phyloP scores from a whole-genome alignment of 2,888 invertebrate genomes.

The Microctonus aethiopoides region DNA sequence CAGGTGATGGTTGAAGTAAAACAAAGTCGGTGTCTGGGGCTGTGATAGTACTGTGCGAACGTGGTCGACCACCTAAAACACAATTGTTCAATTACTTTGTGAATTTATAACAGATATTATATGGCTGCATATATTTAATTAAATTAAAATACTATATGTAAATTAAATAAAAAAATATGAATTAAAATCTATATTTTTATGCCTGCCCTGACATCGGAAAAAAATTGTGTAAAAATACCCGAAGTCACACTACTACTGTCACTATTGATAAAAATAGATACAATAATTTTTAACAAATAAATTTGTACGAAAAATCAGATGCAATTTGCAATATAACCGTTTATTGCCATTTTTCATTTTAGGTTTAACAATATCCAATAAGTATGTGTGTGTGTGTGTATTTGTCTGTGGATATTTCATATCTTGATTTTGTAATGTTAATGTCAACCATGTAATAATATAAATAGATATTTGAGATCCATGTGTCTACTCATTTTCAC shows the following conservation, averaged over 20 bases:
- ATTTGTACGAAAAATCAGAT: constrained; percentile 38
- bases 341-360: constrained; percentile 54
- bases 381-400: background rate
- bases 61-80: constrained; percentile 59
- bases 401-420: background rate
- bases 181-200: background rate
- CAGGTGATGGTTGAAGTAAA: constrained; percentile 69
- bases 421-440: background rate
- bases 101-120: background rate
- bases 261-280: too few species aligned
- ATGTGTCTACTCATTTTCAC: too few species aligned
- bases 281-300: constrained; percentile 19
- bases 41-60: constrained; percentile 63
- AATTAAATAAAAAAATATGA: background rate
- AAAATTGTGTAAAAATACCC: constrained; percentile 18
- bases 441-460: background rate
- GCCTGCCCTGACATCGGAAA: constrained; percentile 54
- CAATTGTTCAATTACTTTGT: constrained; percentile 29
- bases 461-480: constrained; percentile 5
- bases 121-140: background rate
- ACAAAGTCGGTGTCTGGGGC: constrained; percentile 70
- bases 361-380: constrained; percentile 25
- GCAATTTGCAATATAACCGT: constrained; percentile 54
- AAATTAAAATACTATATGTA: background rate
- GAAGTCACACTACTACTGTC: background rate